These are phyloP conservation scores for Pherbina coryleti DNA, from an alignment of 2,888 invertebrate species.

Conservation along the genomic window DNA sequence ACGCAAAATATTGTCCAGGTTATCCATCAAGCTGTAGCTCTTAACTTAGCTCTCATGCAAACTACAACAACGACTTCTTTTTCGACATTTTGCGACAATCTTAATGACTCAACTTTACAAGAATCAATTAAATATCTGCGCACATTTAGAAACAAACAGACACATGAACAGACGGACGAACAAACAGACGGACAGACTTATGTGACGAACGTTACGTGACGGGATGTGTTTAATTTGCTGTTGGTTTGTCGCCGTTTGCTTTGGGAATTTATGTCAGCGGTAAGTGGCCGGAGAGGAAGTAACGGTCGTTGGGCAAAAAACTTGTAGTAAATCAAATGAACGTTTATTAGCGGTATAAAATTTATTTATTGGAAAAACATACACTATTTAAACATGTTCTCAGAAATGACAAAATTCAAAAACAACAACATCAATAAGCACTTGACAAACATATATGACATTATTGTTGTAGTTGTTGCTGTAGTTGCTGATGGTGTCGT, in stretches of 20 bases:
- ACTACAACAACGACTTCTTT: neutral
- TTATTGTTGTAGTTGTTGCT: neutral
- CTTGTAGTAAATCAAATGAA: neutral
- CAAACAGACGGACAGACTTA: neutral
- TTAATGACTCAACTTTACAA: constrained; percentile 56
- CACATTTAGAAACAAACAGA: neutral
- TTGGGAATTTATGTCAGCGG: constrained; percentile 56
- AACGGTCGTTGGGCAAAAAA: constrained; percentile 48
- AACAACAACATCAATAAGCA: neutral
- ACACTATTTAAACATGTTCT: neutral
- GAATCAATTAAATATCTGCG: constrained; percentile 42
- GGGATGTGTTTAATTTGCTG: constrained; percentile 63
- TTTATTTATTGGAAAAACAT: neutral
- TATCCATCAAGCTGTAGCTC: neutral
- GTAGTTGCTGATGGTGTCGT: no score
- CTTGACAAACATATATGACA: neutral
- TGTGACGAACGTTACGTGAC: constrained; percentile 59
- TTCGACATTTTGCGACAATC: neutral
- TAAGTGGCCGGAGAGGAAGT: constrained; percentile 51
- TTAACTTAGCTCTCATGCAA: constrained; percentile 8
- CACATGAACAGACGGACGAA: neutral
- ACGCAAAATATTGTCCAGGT: neutral
- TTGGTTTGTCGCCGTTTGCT: constrained; percentile 61
- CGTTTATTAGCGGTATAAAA: neutral
- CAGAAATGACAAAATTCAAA: constrained; percentile 1